Evolutionary conservation across 2,797 vertebrate species (phyloP).

Genomic region (Micropoecilia bifurca): DNA sequence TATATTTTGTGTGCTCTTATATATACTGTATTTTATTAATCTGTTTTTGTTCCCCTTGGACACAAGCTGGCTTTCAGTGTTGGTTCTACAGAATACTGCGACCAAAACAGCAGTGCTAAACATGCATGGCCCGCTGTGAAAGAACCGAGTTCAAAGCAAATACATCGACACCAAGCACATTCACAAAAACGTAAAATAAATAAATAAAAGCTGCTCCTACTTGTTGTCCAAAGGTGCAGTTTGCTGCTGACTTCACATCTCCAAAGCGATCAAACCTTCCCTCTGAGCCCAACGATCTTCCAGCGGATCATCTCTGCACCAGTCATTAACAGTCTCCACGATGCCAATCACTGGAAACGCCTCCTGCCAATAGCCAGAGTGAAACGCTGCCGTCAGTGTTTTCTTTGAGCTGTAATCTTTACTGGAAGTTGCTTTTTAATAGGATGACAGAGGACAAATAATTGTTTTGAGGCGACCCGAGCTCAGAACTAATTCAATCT

Average conservation of each 20-base stretch:
- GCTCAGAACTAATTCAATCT: slow-evolving; percentile 73
- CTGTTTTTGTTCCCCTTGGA: not conserved
- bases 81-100: not conserved
- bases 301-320: slow-evolving; percentile 15
- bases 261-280: slow-evolving; percentile 2
- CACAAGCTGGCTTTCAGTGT: not conserved
- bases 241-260: slow-evolving; percentile 16
- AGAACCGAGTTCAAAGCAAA: slow-evolving; percentile 45
- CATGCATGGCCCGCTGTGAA: slow-evolving; percentile 11
- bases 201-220: not conserved
- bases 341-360: slow-evolving; percentile 13
- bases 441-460: slow-evolving; percentile 68
- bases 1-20: not conserved
- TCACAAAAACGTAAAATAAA: not conserved
- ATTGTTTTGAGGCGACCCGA: slow-evolving; percentile 66
- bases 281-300: not conserved
- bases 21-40: not conserved
- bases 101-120: not conserved
- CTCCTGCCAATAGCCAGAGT: slow-evolving; percentile 32
- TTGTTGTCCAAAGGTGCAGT: not conserved
- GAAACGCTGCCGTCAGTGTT: slow-evolving; percentile 45
- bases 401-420: slow-evolving; percentile 45
- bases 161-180: slow-evolving; percentile 18
- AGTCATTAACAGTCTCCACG: slow-evolving; percentile 30
- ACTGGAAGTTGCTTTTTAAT: slow-evolving; percentile 56